These are phyloP conservation scores for Teleiodes luculella DNA, from an alignment of 2,888 invertebrate species.

Conservation along the genomic window DNA sequence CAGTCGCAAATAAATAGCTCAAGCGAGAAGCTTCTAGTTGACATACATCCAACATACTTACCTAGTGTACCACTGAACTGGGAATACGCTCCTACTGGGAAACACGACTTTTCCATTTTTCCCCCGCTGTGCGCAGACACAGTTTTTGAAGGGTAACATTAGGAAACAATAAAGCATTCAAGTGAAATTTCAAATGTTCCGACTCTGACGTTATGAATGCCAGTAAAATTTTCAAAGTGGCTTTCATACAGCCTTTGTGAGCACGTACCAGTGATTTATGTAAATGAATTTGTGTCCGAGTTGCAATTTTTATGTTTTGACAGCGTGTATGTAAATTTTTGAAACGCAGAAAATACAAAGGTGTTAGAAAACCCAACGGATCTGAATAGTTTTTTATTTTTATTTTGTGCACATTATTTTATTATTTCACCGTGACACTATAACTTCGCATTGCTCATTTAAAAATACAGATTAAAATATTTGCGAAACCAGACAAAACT, in stretches of 20 bases:
- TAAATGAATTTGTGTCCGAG: conserved; percentile 41
- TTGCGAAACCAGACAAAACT: too few relatives aligned
- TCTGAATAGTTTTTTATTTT: not conserved
- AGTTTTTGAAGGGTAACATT: conserved; percentile 43
- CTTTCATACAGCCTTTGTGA: conserved; percentile 49
- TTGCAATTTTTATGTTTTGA: conserved; percentile 1
- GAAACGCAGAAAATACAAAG: too few relatives aligned
- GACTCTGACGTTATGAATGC: conserved; percentile 38
- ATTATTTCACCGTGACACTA: too few relatives aligned
- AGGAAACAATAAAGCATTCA: conserved; percentile 53
- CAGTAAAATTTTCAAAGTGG: conserved; percentile 51
- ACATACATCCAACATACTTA: not conserved
- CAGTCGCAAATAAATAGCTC: not conserved
- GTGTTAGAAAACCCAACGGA: not conserved
- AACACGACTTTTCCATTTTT: conserved; percentile 65
- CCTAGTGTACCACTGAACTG: not conserved
- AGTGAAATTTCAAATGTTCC: conserved; percentile 38
- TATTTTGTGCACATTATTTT: too few relatives aligned
- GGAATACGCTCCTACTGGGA: not conserved
- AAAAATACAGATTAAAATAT: too few relatives aligned
- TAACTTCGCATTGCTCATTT: too few relatives aligned
- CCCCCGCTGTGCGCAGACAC: conserved; percentile 32
- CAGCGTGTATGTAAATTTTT: not conserved
- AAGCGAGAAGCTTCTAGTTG: not conserved
- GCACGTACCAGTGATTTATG: conserved; percentile 51